Evolutionary conservation across 1,140 invertebrate species (phyloP).

Genomic region (Adoxophyes honmai): DNA sequence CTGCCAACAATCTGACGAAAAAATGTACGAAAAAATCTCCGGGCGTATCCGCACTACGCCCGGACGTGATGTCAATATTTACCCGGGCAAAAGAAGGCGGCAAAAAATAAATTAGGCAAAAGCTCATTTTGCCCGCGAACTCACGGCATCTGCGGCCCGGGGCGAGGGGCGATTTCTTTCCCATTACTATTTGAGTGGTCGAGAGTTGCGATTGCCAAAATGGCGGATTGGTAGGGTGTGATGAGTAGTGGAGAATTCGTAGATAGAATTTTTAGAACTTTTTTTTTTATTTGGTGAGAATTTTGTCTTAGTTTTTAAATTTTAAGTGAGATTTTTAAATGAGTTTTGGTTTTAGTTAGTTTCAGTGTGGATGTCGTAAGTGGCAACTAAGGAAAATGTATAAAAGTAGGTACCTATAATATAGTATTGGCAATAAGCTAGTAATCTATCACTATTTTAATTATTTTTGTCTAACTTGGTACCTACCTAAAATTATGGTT

Average conservation of each 20-base stretch:
- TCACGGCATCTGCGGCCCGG: conserved; percentile 64
- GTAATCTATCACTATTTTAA: too few relatives aligned
- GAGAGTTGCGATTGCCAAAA: conserved; percentile 17
- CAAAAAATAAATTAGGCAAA: conserved; percentile 77
- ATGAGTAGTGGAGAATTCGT: background rate
- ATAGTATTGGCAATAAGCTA: too few relatives aligned
- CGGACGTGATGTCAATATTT: conserved; percentile 64
- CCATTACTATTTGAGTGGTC: conserved; percentile 48
- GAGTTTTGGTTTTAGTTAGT: too few relatives aligned
- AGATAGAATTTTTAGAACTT: too few relatives aligned
- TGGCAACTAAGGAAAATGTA: too few relatives aligned
- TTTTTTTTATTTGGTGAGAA: too few relatives aligned
- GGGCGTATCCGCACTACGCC: conserved; percentile 37
- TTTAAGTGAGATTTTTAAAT: too few relatives aligned
- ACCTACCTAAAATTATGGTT: too few relatives aligned
- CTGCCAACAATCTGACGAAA: background rate
- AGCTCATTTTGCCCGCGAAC: conserved; percentile 72
- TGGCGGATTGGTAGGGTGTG: conserved; percentile 1
- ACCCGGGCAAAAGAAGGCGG: conserved; percentile 68
- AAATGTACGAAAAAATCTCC: conserved; percentile 16
- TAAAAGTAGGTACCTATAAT: too few relatives aligned
- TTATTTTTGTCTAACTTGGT: too few relatives aligned
- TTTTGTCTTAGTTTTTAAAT: too few relatives aligned
- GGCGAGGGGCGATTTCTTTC: conserved; percentile 43
- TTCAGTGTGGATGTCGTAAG: too few relatives aligned